Conservation (phyloP, 2,113 vertebrate species). For the Gorilla gorilla region DNA sequence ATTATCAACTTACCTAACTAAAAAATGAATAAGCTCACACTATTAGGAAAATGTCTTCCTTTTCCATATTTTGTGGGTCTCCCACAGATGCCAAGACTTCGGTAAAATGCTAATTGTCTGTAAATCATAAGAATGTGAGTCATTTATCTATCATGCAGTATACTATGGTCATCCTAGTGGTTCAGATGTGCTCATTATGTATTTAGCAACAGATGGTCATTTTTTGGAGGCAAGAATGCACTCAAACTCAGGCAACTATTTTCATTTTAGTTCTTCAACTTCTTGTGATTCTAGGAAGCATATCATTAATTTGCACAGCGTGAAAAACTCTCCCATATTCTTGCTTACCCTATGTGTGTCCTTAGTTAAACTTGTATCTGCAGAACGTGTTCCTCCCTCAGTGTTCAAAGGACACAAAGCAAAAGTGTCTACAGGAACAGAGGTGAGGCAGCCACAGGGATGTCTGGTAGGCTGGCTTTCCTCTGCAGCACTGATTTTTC, state of each 20-base stretch:
- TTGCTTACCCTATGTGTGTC: fast-evolving
- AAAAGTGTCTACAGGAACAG: fast-evolving
- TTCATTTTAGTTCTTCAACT: slow-evolving; percentile 47
- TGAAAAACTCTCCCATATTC: background rate
- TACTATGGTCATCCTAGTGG: background rate
- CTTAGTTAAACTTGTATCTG: background rate
- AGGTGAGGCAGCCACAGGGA: fast-evolving
- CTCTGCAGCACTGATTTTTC: fast-evolving
- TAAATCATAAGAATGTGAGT: background rate
- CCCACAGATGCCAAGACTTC: background rate
- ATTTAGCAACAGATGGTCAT: slow-evolving; percentile 7
- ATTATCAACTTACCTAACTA: background rate
- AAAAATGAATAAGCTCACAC: background rate
- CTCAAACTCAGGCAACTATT: background rate
- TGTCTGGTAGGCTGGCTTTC: background rate
- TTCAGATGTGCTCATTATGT: background rate
- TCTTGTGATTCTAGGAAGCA: background rate
- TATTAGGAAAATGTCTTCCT: background rate
- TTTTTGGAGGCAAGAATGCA: slow-evolving; percentile 41
- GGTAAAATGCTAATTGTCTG: slow-evolving; percentile 11
- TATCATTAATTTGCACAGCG: background rate
- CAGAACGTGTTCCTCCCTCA: background rate
- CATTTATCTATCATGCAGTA: background rate
- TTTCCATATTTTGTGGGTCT: background rate
- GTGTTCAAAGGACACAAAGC: background rate